A percentile compares a stretch with the other conserved stretches of the same genome.
These are phyloP conservation scores for Callorhinus ursinus DNA, from an alignment of 2,113 vertebrate genomes.

Conservation along the genomic window DNA sequence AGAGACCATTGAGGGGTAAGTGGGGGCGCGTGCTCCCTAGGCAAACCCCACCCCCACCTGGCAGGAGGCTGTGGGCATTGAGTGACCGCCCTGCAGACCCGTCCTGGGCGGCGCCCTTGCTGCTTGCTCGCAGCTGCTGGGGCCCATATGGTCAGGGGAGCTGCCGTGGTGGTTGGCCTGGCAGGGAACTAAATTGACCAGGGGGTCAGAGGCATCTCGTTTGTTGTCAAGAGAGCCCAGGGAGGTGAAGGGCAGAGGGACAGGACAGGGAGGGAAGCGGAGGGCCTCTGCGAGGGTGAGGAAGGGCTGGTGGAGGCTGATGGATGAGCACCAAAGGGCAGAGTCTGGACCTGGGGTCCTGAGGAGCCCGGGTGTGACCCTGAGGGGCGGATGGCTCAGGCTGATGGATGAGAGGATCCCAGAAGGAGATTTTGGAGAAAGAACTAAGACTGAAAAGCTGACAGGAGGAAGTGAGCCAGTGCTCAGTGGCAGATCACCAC, in stretches of 20 bases:
- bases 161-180: fast-evolving
- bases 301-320: not conserved
- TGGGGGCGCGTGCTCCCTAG: not conserved
- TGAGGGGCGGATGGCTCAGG: not conserved
- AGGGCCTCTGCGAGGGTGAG: too few relatives aligned
- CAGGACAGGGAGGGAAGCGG: not conserved
- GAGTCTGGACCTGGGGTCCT: not conserved
- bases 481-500: not conserved
- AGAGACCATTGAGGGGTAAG: not conserved
- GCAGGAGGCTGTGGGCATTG: too few relatives aligned
- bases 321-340: not conserved
- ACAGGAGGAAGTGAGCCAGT: not conserved
- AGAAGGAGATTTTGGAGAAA: not conserved
- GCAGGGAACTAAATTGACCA: not conserved
- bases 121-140: not conserved
- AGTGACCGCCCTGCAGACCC: too few relatives aligned
- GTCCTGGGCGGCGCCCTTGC: not conserved
- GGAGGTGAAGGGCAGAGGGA: not conserved
- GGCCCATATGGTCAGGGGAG: not conserved
- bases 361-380: not conserved
- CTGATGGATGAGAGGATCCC: not conserved
- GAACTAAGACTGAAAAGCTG: not conserved
- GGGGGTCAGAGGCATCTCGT: not conserved
- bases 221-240: not conserved
- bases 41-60: not conserved